These are phyloP conservation scores for Neodontobutis hainanensis DNA, from an alignment of 2,113 vertebrate species.

Conservation along the genomic window DNA sequence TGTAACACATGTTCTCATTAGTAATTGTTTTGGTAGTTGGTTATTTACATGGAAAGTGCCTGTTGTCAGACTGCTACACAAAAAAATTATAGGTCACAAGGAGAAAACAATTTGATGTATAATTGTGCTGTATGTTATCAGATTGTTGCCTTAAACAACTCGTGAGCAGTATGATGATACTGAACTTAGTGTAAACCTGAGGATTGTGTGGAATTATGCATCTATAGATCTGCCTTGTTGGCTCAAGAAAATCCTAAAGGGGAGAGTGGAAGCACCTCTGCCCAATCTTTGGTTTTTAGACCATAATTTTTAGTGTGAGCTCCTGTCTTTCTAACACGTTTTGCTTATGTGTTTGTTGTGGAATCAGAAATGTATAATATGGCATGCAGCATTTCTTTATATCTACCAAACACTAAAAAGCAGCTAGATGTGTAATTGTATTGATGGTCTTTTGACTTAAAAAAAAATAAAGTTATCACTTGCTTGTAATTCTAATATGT, in stretches of 20 bases:
- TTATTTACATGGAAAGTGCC: background rate
- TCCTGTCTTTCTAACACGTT: no score
- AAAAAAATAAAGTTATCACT: background rate
- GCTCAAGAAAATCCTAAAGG: slow-evolving; percentile 17
- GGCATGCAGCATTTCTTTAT: no score
- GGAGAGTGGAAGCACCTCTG: slow-evolving; percentile 2
- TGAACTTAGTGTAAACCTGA: slow-evolving; percentile 44
- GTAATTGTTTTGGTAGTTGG: background rate
- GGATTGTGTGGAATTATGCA: slow-evolving; percentile 57
- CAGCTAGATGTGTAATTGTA: no score
- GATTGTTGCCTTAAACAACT: background rate
- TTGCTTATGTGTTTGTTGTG: no score
- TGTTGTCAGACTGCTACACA: background rate
- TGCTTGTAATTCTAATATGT: slow-evolving; percentile 13
- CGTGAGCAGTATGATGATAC: slow-evolving; percentile 3
- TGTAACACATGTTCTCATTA: background rate
- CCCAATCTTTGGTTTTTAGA: slow-evolving; percentile 18
- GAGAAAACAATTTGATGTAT: no score
- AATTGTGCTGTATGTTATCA: background rate
- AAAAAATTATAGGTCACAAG: background rate
- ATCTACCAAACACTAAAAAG: no score
- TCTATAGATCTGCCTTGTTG: slow-evolving; percentile 27
- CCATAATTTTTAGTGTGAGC: background rate
- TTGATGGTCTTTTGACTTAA: background rate
- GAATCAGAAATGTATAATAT: no score